Percentiles rank a stretch among this genome's conserved stretches.
These are phyloP conservation scores for Accipiter virgatus DNA, from an alignment of 2,113 vertebrate genomes.

Conservation along the genomic window DNA sequence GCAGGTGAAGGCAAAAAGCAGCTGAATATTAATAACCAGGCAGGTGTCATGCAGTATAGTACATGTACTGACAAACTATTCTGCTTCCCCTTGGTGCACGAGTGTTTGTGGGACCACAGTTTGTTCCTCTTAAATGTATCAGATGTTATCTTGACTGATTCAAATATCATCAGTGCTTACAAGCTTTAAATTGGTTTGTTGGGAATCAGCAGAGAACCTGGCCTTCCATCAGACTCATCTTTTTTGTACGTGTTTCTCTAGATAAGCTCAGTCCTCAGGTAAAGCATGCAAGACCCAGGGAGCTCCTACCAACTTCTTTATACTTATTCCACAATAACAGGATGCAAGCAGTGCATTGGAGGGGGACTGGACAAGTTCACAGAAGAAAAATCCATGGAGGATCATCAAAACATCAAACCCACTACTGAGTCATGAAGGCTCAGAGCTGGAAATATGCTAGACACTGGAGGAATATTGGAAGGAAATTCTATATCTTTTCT, in stretches of 20 bases:
- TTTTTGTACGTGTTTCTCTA: background rate
- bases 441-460: background rate
- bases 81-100: background rate
- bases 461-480: background rate
- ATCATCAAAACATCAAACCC: background rate
- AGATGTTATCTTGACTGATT: background rate
- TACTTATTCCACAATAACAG: background rate
- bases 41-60: background rate
- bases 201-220: background rate
- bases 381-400: background rate
- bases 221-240: background rate
- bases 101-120: background rate
- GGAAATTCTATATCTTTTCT: background rate
- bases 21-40: background rate
- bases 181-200: background rate
- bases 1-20: background rate
- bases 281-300: background rate
- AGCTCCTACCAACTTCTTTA: background rate
- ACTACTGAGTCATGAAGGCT: background rate
- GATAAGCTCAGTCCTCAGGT: background rate
- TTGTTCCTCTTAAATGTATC: background rate
- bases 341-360: background rate
- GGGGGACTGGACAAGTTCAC: background rate
- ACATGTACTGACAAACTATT: background rate
- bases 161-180: background rate